Base-by-base conservation (phyloP, 1,140 invertebrate genomes). In the Tribolium madens region DNA sequence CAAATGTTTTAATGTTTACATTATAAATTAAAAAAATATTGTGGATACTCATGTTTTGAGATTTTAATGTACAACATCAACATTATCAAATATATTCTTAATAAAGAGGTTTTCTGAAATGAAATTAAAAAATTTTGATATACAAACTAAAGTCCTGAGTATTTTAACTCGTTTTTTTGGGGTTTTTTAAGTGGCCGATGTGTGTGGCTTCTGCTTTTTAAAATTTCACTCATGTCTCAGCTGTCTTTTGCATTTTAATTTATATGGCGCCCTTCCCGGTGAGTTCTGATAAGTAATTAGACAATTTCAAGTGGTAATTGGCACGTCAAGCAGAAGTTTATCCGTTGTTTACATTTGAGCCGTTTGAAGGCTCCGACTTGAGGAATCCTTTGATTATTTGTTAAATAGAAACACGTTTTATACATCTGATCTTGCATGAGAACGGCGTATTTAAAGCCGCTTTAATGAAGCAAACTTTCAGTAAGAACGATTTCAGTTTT, bases 381-480 rank as follows among this genome's bases (percentile, higher is more conserved):
- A 64, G 68, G 42, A 71, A 47, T 71, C 68, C 47, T 71, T 71
- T 71, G 68, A 71, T 71, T 71, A 71, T 71, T 48, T 47, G 68
- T 71, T 71, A 71, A 71, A 71, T 47, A 71, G 68, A 71, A 33
- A 64, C 57, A 64, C 57, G 57, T 64, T 64, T 26, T 14, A 10
- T 64, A 36, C 57, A 33, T 64, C 21, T 64, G 57, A 64, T 33
- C 26, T n/a, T 64, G 57, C 26, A 33, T 33, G 57, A 18, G 57
- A 33, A 64, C 57, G 21, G 57, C 57, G 26, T 64, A 75, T 75
- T 75, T 75, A 46, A 13, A 71, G 75, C 26, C 53, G 46, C 47
- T 47, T 77, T 73, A 73, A 77, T 77, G 76, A 73, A 77, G 71
- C 71, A 48, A 68, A 60, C 48, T 77, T 77, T 73, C 76, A 73